Conservation (phyloP, 1,140 invertebrate genomes). For the Coenobita brevimanus region DNA sequence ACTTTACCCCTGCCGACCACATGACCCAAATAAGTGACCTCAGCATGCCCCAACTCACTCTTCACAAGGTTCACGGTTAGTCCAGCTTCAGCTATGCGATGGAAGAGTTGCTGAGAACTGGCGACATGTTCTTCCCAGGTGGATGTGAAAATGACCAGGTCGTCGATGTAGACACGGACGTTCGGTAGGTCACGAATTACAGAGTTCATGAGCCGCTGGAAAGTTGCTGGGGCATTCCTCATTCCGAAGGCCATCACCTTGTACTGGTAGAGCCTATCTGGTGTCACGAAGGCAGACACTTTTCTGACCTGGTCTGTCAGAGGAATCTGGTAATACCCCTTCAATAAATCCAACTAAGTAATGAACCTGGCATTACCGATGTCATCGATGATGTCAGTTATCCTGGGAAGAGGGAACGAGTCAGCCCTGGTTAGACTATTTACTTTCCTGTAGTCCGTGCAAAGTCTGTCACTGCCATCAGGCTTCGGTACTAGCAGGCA, state of each 20-base stretch:
- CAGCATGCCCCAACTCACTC: neutral
- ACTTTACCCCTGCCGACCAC: neutral
- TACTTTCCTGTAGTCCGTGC: neutral
- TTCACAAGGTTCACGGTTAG: constrained; percentile 1
- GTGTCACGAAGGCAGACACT: constrained; percentile 25
- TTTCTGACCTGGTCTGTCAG: neutral
- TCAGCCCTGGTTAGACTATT: neutral
- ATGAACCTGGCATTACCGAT: neutral
- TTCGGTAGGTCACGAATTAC: no score
- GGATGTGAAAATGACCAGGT: no score
- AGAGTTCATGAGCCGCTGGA: no score
- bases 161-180: no score
- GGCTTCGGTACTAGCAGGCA: neutral
- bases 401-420: neutral
- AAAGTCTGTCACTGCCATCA: neutral
- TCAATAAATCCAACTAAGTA: neutral
- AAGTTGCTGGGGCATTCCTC: no score
- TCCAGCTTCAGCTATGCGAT: neutral
- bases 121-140: constrained; percentile 16
- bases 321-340: neutral
- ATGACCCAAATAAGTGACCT: constrained; percentile 14
- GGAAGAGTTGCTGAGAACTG: neutral
- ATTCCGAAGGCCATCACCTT: no score
- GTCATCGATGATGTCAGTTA: neutral
- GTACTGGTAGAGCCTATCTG: neutral